Conservation (phyloP, 2,113 vertebrate species). For the Lagopus leucura region DNA sequence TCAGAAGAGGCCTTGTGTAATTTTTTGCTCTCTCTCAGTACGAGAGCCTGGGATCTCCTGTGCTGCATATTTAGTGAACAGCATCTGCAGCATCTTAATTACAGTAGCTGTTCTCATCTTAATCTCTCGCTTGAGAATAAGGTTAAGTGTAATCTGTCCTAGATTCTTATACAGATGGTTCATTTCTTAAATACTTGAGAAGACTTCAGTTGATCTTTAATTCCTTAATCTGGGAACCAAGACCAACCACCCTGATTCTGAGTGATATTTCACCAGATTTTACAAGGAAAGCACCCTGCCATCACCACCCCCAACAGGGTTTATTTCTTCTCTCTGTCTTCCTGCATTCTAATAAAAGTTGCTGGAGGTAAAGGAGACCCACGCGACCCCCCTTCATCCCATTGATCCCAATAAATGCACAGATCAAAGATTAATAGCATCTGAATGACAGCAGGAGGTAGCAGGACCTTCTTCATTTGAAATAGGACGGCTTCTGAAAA, state of each 20-base stretch:
- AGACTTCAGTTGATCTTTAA: conserved; percentile 83
- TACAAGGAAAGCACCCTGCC: neutral
- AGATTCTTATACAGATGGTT: conserved; percentile 88
- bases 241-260: conserved; percentile 44
- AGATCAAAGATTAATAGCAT: neutral
- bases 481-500: neutral
- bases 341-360: neutral
- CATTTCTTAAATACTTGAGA: conserved; percentile 85
- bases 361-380: neutral
- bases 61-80: conserved; percentile 57
- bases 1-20: neutral
- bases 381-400: neutral
- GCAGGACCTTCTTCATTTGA: neutral
- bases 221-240: conserved; percentile 77
- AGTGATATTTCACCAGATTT: conserved; percentile 45
- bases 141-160: conserved; percentile 85
- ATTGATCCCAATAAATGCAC: neutral
- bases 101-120: conserved; percentile 75
- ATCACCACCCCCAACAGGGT: rapidly evolving
- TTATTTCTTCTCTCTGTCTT: neutral
- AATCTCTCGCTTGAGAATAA: conserved; percentile 72
- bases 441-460: neutral
- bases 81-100: conserved; percentile 77
- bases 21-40: neutral
- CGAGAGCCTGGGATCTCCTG: neutral